Evolutionary conservation across 2,113 vertebrate species (phyloP).

Genomic region (Scartelaos histophorus): DNA sequence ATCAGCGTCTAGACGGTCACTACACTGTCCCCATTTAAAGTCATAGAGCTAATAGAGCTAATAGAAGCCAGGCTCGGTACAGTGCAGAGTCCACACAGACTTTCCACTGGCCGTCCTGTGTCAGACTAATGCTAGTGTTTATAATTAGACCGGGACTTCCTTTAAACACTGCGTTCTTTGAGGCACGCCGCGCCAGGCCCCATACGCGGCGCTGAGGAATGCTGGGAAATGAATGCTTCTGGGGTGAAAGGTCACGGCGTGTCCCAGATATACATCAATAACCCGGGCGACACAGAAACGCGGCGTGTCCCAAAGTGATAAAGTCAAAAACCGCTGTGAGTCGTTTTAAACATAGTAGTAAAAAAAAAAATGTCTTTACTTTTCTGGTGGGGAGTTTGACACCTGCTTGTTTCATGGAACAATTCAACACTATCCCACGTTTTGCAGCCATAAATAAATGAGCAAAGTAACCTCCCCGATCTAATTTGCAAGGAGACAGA

Average conservation of each 20-base stretch:
- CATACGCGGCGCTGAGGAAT: slow-evolving; percentile 42
- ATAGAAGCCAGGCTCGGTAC: slow-evolving; percentile 16
- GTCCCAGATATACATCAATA: slow-evolving; percentile 67
- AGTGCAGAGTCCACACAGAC: not conserved
- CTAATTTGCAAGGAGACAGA: too few relatives aligned
- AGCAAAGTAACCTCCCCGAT: too few relatives aligned
- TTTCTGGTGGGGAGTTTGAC: too few relatives aligned
- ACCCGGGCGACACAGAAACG: slow-evolving; percentile 42
- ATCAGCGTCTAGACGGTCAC: slow-evolving; percentile 62
- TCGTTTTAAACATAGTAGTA: not conserved
- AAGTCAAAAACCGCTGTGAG: not conserved
- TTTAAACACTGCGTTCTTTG: slow-evolving; percentile 18
- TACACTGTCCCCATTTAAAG: slow-evolving; percentile 32
- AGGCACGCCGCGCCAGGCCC: slow-evolving; percentile 11
- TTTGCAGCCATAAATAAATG: not conserved
- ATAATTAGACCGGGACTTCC: slow-evolving; percentile 29
- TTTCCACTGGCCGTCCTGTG: slow-evolving; percentile 4
- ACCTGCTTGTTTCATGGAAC: too few relatives aligned
- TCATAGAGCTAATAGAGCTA: slow-evolving; percentile 34
- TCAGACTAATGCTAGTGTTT: slow-evolving; percentile 3
- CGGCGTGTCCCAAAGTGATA: slow-evolving; percentile 25
- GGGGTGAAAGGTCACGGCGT: slow-evolving; percentile 44
- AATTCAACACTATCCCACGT: not conserved
- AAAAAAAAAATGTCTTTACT: too few relatives aligned
- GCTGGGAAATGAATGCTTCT: slow-evolving; percentile 57